Evolutionary conservation across 37 sponge, comb jelly and placozoan genomes (phyloP).

Genomic region (Tethya wilhelma): DNA sequence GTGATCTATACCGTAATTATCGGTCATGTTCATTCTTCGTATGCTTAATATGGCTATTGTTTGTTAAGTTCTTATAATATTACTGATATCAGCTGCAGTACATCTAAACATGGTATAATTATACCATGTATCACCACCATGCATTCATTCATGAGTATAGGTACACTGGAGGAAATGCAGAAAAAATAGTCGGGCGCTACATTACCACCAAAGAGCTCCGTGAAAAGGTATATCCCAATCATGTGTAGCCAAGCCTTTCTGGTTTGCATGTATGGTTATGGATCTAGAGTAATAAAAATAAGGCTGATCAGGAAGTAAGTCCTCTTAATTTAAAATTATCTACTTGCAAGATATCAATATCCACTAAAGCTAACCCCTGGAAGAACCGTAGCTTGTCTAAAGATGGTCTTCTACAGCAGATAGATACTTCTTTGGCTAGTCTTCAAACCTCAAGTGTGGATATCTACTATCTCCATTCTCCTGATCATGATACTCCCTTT

Average conservation of each 20-base stretch:
- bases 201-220: background rate
- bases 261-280: too few species aligned
- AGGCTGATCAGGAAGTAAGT: too few species aligned
- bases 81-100: too few species aligned
- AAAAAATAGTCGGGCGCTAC: conserved; percentile 61
- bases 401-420: conserved; percentile 63
- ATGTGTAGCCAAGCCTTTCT: background rate
- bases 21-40: background rate
- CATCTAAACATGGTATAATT: too few species aligned
- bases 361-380: conserved; percentile 84
- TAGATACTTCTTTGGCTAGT: conserved; percentile 35
- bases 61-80: too few species aligned
- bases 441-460: conserved; percentile 73
- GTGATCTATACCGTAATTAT: conserved; percentile 4
- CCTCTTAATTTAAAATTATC: too few species aligned
- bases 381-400: conserved; percentile 12
- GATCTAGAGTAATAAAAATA: too few species aligned
- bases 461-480: conserved; percentile 89
- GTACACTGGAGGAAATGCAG: conserved; percentile 70
- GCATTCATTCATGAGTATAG: too few species aligned
- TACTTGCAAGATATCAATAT: conserved; percentile 62
- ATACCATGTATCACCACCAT: too few species aligned
- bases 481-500: conserved; percentile 86
- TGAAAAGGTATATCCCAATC: background rate
- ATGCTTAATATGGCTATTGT: too few species aligned